A percentile compares a stretch with the other conserved stretches of the same genome.
Evolutionary conservation across 1,140 invertebrate genomes (phyloP).

Genomic region (Ooceraea biroi): DNA sequence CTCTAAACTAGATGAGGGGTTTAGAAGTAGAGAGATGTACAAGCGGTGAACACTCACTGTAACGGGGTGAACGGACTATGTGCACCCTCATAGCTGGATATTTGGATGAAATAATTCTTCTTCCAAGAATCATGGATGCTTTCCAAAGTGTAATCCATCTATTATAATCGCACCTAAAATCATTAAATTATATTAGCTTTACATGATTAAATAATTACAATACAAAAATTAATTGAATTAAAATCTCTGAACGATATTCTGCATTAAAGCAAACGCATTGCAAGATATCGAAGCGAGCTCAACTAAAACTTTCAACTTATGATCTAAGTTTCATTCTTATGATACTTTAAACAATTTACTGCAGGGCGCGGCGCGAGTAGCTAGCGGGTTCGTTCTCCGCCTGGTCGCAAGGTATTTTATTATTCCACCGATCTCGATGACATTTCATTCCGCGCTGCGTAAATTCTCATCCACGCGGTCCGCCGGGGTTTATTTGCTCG

Average conservation of each 20-base stretch:
- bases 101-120: too few relatives aligned
- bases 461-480: conserved; percentile 51
- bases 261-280: too few relatives aligned
- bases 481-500: conserved; percentile 48
- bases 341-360: conserved; percentile 2
- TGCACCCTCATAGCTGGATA: neutral
- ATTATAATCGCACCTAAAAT: too few relatives aligned
- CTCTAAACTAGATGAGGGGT: conserved; percentile 12
- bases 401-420: conserved; percentile 15
- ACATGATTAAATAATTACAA: too few relatives aligned
- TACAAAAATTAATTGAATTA: too few relatives aligned
- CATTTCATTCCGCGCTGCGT: conserved; percentile 46
- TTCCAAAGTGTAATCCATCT: too few relatives aligned
- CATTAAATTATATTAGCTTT: too few relatives aligned
- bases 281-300: neutral
- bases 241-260: too few relatives aligned
- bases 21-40: neutral
- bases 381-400: neutral
- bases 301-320: conserved; percentile 8
- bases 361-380: neutral
- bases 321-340: neutral
- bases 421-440: conserved; percentile 1
- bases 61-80: neutral
- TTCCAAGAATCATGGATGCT: too few relatives aligned
- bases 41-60: too few relatives aligned